Percentiles rank a stretch among this genome's conserved stretches.
phyloP scores from a whole-genome alignment of 2,113 vertebrate species.

The Calidris pugnax region DNA sequence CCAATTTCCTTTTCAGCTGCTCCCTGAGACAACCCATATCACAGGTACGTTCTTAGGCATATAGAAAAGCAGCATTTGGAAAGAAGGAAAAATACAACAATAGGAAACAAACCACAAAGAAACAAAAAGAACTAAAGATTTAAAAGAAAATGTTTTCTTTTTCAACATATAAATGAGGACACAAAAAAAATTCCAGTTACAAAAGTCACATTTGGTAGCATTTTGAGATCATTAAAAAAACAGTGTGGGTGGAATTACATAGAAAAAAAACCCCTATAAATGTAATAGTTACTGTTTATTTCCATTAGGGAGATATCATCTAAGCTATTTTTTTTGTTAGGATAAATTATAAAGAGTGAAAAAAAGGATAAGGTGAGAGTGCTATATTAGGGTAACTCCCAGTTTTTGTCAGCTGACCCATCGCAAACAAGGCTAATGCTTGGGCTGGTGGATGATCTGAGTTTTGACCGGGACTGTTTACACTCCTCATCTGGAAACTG shows the following conservation, averaged over 20 bases:
- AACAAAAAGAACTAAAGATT: background rate
- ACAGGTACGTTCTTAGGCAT: background rate
- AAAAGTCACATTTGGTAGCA: background rate
- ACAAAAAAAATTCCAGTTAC: background rate
- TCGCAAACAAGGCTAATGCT: background rate
- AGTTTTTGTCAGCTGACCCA: background rate
- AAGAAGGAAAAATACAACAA: background rate
- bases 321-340: background rate
- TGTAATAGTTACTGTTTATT: background rate
- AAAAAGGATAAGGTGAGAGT: background rate
- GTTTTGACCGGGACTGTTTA: background rate
- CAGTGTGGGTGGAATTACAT: background rate
- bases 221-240: background rate
- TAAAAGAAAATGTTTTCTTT: background rate
- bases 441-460: background rate
- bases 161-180: background rate
- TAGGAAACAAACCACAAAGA: background rate
- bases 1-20: background rate
- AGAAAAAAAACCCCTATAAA: background rate
- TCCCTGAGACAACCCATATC: background rate
- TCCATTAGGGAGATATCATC: background rate
- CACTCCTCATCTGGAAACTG: background rate
- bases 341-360: background rate
- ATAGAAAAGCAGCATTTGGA: background rate
- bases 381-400: background rate